Percentiles rank a stretch among this genome's conserved stretches.
Conservation (phyloP, 2,113 vertebrate genomes). For the Hippocampus abdominalis region DNA sequence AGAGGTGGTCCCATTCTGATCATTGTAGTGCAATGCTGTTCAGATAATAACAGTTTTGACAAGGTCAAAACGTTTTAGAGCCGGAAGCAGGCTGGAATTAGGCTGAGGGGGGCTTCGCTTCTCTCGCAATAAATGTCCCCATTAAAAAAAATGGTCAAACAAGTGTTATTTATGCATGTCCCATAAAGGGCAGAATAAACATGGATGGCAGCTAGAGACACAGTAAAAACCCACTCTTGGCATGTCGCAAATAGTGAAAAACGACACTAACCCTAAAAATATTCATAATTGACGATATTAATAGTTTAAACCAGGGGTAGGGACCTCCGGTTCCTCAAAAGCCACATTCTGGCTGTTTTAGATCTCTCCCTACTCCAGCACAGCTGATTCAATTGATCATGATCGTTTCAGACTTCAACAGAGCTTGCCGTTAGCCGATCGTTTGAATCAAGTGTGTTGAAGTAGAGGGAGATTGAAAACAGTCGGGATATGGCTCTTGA, state of each 20-base stretch:
- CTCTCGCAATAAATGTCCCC: not conserved
- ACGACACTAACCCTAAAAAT: not conserved
- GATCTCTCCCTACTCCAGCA: too few relatives aligned
- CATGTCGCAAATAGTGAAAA: not conserved
- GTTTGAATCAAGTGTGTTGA: too few relatives aligned
- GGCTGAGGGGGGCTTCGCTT: not conserved
- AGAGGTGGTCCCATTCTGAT: not conserved
- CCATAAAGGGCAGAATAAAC: not conserved
- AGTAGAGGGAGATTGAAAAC: too few relatives aligned
- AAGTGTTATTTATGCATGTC: not conserved
- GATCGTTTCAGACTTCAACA: too few relatives aligned
- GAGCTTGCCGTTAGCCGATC: too few relatives aligned
- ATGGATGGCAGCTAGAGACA: not conserved
- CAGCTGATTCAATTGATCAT: too few relatives aligned
- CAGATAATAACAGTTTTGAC: not conserved
- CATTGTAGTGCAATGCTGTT: not conserved
- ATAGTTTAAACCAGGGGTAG: not conserved
- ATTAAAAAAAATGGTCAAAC: not conserved
- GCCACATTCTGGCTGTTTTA: too few relatives aligned
- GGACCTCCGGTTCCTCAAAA: too few relatives aligned
- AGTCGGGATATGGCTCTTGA: too few relatives aligned
- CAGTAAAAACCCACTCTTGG: not conserved
- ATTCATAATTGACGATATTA: not conserved
- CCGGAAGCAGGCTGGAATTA: not conserved
- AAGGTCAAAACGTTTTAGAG: not conserved